Base-by-base conservation (phyloP, 2,888 invertebrate genomes). In the Bombyx huttoni region DNA sequence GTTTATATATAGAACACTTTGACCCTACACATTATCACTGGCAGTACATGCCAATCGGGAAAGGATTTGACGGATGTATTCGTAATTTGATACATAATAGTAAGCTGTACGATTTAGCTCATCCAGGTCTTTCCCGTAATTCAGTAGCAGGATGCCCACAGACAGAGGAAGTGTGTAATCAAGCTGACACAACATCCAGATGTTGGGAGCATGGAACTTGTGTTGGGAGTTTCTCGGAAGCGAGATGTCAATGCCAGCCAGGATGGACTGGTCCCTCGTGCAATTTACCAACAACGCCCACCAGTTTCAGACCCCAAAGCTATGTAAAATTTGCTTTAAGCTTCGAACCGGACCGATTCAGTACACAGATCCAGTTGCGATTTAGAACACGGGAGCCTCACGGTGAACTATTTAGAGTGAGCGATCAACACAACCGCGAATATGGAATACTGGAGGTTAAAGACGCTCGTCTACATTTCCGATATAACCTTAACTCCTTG, bases 321-420 rank as follows among this genome's bases (percentile, higher is more conserved):
- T 98, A 98, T 78, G 97, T 98, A n/a, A 97, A 98, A 76, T 98
- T 98, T 76, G 97, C 97, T 1, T 86, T 98, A 40, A 96, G 96
- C 64, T 98, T 97, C 74, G 97, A 97, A 73, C 97, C 97, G 0
- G 96, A 97, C 70, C 91, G 95, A 63, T 98, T 96, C 70, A 94
- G 95, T 51, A 98, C 97, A 0, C 96, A 98, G 81, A 92, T 99
- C 58, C 97, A 98, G 78, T 86, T 99, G 52, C 90, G 97, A 62
- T 98, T 99, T 89, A 91, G 99, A 58, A 98, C 98, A 0, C 91
- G 97, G 35, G 97, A 98, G 78, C 94, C 94, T 55, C 94, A 95
- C 67, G 98, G 98, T 0, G 97, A 98, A 81, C 90, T 99, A 34
- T 97, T 98, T 83, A 91, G 97, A 57, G 96, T 97, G 13, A 96